Evolutionary conservation across 2,888 invertebrate species (phyloP).

Genomic region (Mycogona germanica): DNA sequence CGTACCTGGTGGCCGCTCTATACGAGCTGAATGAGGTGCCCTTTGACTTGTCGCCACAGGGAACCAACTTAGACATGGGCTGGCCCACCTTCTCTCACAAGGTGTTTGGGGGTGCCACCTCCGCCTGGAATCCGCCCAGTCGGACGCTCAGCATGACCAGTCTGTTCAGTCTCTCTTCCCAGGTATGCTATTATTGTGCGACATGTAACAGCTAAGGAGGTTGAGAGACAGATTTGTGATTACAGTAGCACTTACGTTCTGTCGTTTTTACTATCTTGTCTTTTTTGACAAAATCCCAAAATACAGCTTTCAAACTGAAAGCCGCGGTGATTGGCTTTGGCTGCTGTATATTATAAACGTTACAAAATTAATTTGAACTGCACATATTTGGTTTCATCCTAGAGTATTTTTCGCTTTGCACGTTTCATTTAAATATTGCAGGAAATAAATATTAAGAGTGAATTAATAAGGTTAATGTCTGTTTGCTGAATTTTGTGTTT

Average conservation of each 20-base stretch:
- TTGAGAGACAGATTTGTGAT: not conserved
- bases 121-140: constrained; percentile 16
- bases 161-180: constrained; percentile 13
- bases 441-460: no score
- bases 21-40: constrained; percentile 37
- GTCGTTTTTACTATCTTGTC: not conserved
- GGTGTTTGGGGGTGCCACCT: constrained; percentile 15
- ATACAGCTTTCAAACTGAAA: no score
- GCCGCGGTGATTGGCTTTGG: no score
- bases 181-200: no score
- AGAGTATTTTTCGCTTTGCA: no score
- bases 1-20: constrained; percentile 30
- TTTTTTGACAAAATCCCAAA: not conserved
- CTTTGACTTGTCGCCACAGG: constrained; percentile 36
- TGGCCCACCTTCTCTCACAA: constrained; percentile 38
- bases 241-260: not conserved
- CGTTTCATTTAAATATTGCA: no score
- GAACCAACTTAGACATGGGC: constrained; percentile 36
- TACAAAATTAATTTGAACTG: no score
- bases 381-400: no score
- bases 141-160: constrained; percentile 16
- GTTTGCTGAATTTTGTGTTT: no score
- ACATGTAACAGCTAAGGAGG: no score
- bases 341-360: no score
- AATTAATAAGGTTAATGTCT: no score